Conservation (phyloP, 1,140 invertebrate genomes). For the Metopolophium dirhodum region DNA sequence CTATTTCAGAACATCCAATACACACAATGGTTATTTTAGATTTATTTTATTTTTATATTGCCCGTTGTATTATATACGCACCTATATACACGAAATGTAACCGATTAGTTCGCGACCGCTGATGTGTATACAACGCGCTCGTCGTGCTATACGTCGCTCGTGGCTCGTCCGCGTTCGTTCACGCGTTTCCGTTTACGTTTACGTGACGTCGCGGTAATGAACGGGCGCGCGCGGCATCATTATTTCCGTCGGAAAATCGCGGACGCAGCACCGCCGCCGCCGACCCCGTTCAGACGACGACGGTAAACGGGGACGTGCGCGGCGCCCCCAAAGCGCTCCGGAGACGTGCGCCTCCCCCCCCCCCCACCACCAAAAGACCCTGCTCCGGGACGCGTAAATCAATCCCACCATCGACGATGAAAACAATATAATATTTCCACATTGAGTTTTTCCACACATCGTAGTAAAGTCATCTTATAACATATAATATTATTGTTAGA, state of each 20-base stretch:
- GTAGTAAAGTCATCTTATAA: not conserved
- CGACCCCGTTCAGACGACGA: no score
- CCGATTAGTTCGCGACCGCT: slow-evolving; percentile 37
- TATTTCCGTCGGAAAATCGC: not conserved
- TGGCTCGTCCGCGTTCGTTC: no score
- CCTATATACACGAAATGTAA: not conserved
- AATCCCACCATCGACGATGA: not conserved
- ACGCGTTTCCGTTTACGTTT: no score
- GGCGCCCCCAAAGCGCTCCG: no score
- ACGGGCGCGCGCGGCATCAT: not conserved
- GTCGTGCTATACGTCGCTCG: not conserved
- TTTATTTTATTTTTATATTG: slow-evolving; percentile 56
- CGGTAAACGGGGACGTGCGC: no score
- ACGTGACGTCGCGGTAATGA: no score
- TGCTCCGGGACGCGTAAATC: not conserved
- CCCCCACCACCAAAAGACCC: not conserved
- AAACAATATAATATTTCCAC: not conserved
- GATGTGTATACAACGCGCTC: slow-evolving; percentile 32
- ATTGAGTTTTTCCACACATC: not conserved
- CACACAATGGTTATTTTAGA: slow-evolving; percentile 55
- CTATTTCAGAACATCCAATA: slow-evolving; percentile 48
- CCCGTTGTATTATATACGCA: not conserved
- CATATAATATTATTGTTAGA: no score
- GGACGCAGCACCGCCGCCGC: no score
- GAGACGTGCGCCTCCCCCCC: no score